Evolutionary conservation across 2,113 vertebrate species (phyloP).

Genomic region (Otis tarda): DNA sequence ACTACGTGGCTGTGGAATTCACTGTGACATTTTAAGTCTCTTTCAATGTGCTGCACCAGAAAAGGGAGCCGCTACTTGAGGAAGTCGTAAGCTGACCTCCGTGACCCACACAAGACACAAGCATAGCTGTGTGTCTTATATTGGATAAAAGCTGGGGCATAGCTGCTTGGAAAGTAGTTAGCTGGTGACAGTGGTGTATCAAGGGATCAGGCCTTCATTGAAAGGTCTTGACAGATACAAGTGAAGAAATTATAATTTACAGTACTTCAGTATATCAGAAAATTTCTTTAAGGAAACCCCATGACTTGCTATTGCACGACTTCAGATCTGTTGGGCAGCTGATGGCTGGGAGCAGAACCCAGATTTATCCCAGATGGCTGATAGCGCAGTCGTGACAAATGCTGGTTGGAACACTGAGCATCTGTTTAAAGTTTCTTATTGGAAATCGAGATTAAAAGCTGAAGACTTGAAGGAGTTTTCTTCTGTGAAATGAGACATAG

Average conservation of each 20-base stretch:
- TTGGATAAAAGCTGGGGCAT: neutral
- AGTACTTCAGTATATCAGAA: neutral
- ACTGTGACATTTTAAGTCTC: accelerated
- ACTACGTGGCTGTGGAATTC: neutral
- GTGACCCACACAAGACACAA: accelerated
- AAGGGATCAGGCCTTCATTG: neutral
- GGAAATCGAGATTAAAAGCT: neutral
- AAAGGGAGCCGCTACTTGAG: neutral
- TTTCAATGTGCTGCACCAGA: accelerated
- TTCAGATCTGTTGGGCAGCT: neutral
- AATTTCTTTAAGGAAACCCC: neutral
- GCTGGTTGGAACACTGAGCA: neutral
- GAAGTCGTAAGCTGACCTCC: neutral
- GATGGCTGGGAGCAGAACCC: neutral
- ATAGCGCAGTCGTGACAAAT: neutral
- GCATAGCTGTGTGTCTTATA: neutral
- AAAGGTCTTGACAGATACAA: neutral
- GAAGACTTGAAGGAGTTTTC: neutral
- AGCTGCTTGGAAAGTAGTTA: neutral
- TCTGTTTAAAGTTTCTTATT: neutral
- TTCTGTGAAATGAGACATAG: neutral
- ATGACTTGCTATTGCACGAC: neutral
- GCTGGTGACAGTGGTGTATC: neutral
- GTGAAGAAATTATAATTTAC: neutral
- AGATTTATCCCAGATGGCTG: neutral